Evolutionary conservation across 2,797 vertebrate species (phyloP), one percentile per base, ranked within the genome.

Genomic region (Morus bassanus): DNA sequence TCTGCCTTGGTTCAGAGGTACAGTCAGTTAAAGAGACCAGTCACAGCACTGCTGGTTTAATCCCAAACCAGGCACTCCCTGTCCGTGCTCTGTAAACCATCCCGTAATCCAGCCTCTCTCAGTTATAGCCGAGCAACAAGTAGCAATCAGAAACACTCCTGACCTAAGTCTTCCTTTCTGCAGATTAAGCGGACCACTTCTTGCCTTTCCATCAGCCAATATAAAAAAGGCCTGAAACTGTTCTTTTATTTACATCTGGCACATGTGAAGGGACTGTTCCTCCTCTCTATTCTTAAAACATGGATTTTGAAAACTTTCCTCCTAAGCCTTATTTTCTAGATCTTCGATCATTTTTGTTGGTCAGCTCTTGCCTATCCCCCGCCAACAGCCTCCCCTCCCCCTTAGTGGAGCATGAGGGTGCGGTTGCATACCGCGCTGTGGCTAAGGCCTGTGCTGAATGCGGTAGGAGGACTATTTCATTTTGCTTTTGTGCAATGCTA

Each of bases 81-180:
- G 1, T 8, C 37, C 2, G 2, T 14, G 59, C 43, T 28, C 25
- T 7, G 23, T 16, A 18, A 19, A 1, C 25, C 2, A 1, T n/a
- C 35, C 51, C 7, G 5, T 48, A 25, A 59, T 35, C 54, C 69
- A 39, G 35, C 37, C 28, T 23, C 68, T 67, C 15, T 5, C 35
- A 5, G 18, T 43, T 33, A 5, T 11, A 43, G 43, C 51, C 37
- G 16, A n/a, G 45, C 54, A 25, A 5, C n/a, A 14, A 25, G 74
- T 3, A 30, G 30, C 28, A 18, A 9, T 17, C 27, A 6, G 45
- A 39, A 18, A 35, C 9, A 11, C 39, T 41, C 35, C 54, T 35
- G 46, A 17, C 64, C 88, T 33, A 8, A 12, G 10, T 23, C 54
- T 61, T 27, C 35, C 56, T 28, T 48, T 25, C 64, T 43, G 57